A percentile compares a stretch with the other conserved stretches of the same genome.
Evolutionary conservation across 2,888 invertebrate genomes (phyloP).

Genomic region (Cantharis nigra): DNA sequence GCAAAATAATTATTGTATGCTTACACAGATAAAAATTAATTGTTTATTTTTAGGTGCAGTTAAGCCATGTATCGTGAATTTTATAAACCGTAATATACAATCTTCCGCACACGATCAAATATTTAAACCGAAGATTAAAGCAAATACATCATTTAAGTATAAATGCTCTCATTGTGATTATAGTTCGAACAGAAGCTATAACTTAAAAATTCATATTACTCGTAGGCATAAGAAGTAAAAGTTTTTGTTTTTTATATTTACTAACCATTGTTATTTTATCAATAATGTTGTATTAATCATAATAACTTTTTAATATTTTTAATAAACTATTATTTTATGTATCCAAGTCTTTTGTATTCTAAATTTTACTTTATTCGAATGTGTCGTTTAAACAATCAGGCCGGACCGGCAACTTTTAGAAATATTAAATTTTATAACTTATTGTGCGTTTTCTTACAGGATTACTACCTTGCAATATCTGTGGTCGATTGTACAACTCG

Average conservation of each 20-base stretch:
- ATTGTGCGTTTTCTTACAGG: conserved; percentile 2
- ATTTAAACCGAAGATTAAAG: not conserved
- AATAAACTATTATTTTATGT: not conserved
- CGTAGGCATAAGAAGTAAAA: conserved; percentile 49
- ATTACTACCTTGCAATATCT: not conserved
- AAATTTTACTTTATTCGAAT: not conserved
- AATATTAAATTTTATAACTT: not conserved
- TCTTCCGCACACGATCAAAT: not conserved
- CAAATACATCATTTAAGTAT: conserved; percentile 50
- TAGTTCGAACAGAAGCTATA: conserved; percentile 61
- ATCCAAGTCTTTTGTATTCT: not conserved
- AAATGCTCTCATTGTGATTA: conserved; percentile 66
- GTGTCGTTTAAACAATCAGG: not conserved
- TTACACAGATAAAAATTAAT: not conserved
- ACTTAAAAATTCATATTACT: conserved; percentile 58
- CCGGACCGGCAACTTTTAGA: not conserved
- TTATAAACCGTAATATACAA: not conserved
- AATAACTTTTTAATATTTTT: not conserved
- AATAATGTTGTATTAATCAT: not conserved
- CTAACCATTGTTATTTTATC: not conserved
- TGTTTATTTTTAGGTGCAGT: not conserved
- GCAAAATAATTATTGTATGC: not conserved
- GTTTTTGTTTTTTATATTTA: not conserved
- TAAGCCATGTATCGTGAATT: not conserved
- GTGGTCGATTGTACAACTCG: not conserved